Evolutionary conservation across 2,888 invertebrate genomes (phyloP).

Genomic region (Mayetiola destructor): DNA sequence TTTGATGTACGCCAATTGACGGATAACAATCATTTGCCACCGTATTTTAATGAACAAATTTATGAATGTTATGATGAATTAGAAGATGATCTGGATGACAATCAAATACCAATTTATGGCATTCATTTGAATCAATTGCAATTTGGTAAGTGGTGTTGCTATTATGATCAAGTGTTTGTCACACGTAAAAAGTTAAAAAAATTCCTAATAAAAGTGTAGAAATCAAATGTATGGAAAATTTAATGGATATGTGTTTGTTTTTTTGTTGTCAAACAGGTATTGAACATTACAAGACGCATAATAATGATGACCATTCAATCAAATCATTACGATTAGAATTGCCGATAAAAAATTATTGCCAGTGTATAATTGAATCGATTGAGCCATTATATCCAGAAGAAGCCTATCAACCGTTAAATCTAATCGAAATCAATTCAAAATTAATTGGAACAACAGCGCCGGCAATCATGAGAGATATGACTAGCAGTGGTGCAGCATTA

Average conservation of each 20-base stretch:
- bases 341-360: constrained; percentile 4
- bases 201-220: no score
- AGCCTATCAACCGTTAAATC: neutral
- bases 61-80: constrained; percentile 32
- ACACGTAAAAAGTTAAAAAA: no score
- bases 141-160: no score
- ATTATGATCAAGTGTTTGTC: no score
- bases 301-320: no score
- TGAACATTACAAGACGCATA: no score
- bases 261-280: neutral
- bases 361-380: constrained; percentile 12
- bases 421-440: no score
- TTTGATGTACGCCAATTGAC: constrained; percentile 20
- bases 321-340: neutral
- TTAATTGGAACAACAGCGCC: neutral
- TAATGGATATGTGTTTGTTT: no score
- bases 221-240: no score
- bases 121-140: neutral
- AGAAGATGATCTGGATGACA: constrained; percentile 18
- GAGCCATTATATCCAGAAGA: constrained; percentile 17
- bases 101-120: constrained; percentile 2
- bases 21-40: constrained; percentile 16
- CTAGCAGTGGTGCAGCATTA: constrained; percentile 30
- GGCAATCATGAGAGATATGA: constrained; percentile 35
- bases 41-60: constrained; percentile 15